Evolutionary conservation across 2,113 vertebrate species (phyloP), one percentile per base, ranked within the genome.

Genomic region (Morone chrysops): DNA sequence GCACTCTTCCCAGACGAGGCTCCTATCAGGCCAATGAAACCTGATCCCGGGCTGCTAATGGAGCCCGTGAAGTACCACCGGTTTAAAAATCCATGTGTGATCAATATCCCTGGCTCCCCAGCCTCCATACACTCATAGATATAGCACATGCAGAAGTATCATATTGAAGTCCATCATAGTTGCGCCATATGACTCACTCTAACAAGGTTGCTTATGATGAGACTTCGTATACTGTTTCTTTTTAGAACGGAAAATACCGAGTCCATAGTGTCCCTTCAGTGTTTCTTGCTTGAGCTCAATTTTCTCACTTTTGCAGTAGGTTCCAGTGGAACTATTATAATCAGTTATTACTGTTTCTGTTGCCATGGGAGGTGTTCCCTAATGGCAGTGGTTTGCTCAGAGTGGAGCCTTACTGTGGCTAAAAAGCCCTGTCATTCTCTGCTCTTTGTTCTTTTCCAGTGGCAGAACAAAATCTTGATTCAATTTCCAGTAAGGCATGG

Each of bases 21-120:
- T 94, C 85, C 93, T 92, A 94, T 95, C 94, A 94, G 92, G 90
- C 88, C 90, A 85, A 75, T 93, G 95, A 95, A 96, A 96, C 92
- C 83, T 81, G 92, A 95, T 93, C 92, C 90, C 43, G 78, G 87
- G 83, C 85, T 78, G 89, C 94, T 96, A 96, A 96, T 96, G 95
- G 95, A 94, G 85, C 90, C 81, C 51, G 85, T 77, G 90, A 85
- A 93, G 91, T 89, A 94, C 88, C 93, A 84, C 91, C 90, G 85
- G 91, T 94, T 94, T 93, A 85, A 94, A 94, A 94, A 95, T 95
- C 95, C 89, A 96, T 96, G 91, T 18, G 75, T 94, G 92, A 95
- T 95, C 95, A 95, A 96, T 96, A 95, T 81, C 82, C 66, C 89
- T 80, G 94, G 92, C 93, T 94, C 88, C 92, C 83, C 86, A 18